Percentiles rank a stretch among this genome's conserved stretches.
phyloP scores from a whole-genome alignment of 2,113 vertebrate species.

The Copsychus sechellarum region DNA sequence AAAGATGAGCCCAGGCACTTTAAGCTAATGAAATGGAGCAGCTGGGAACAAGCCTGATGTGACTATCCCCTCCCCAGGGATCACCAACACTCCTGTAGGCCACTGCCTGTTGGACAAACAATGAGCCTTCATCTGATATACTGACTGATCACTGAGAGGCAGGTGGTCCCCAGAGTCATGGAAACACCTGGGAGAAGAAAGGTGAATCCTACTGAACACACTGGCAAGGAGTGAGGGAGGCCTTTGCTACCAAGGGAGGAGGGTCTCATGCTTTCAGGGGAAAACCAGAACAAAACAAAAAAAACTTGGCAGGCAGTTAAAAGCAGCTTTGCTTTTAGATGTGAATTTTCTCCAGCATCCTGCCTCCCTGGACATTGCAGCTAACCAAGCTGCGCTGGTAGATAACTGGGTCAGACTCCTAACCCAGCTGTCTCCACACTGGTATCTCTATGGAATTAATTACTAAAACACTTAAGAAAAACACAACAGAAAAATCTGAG shows the following conservation, averaged over 20 bases:
- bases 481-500: neutral
- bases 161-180: neutral
- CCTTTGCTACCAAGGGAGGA: neutral
- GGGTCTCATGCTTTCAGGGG: neutral
- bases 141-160: neutral
- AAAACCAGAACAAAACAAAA: neutral
- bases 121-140: neutral
- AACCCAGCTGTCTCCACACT: neutral
- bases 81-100: neutral
- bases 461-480: neutral
- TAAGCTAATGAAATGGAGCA: neutral
- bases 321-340: neutral
- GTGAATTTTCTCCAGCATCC: neutral
- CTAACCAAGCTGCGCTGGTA: neutral
- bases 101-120: neutral
- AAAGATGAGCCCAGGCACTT: neutral
- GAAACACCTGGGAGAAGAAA: neutral
- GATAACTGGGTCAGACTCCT: neutral
- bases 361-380: neutral
- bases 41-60: neutral
- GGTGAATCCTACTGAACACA: neutral
- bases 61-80: neutral
- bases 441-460: neutral
- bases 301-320: neutral
- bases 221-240: neutral